Evolutionary conservation across 2,888 invertebrate genomes (phyloP).

Genomic region (Andrena haemorrhoa): DNA sequence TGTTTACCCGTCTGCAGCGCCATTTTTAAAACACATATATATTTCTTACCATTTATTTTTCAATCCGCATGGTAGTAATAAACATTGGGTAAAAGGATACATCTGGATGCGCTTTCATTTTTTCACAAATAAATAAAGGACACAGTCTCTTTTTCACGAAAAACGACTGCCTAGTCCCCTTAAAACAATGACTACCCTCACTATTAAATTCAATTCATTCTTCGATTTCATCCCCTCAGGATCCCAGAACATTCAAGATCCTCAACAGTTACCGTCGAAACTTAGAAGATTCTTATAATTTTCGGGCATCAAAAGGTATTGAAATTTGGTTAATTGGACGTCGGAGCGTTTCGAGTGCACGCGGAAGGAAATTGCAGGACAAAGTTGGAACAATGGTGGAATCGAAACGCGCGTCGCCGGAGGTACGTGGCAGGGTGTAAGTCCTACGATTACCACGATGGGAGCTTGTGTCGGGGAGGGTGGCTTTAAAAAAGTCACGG

Average conservation of each 20-base stretch:
- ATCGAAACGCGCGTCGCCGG: slow-evolving; percentile 23
- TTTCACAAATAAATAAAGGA: too few species aligned
- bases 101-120: too few species aligned
- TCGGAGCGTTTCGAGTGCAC: slow-evolving; percentile 5
- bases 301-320: neutral
- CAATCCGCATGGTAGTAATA: too few species aligned
- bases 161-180: too few species aligned
- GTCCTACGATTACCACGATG: slow-evolving; percentile 29
- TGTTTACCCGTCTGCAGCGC: too few species aligned
- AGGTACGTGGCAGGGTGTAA: slow-evolving; percentile 15
- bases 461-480: slow-evolving; percentile 39
- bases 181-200: neutral
- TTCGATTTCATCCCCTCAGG: neutral
- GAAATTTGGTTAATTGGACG: neutral
- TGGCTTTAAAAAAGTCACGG: slow-evolving; percentile 67
- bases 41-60: too few species aligned
- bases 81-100: too few species aligned
- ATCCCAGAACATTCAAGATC: neutral
- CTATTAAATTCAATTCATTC: neutral
- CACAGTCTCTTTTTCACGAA: too few species aligned
- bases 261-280: neutral
- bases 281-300: neutral
- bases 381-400: too few species aligned
- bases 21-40: too few species aligned
- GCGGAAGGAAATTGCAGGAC: neutral